phyloP scores from a whole-genome alignment of 2,797 vertebrate species.

The Thamnophis elegans region DNA sequence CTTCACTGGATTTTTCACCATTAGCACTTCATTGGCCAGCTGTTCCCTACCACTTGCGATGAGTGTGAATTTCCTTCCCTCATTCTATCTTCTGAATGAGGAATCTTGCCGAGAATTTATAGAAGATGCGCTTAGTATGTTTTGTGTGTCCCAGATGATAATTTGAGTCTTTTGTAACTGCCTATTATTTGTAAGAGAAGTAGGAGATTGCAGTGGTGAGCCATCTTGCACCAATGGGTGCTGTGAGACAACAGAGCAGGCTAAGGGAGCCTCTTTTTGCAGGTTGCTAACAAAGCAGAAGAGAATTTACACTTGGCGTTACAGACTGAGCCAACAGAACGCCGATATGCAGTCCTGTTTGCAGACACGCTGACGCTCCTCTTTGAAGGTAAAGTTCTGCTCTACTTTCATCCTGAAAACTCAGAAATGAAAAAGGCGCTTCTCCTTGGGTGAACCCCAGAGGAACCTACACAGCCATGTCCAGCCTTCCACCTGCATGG shows the following conservation, averaged over 20 bases:
- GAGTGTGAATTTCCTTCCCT: not conserved
- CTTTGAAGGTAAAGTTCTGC: conserved; percentile 82
- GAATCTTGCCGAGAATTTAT: not conserved
- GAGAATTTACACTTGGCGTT: conserved; percentile 90
- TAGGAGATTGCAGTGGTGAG: not conserved
- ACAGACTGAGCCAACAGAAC: conserved; percentile 86
- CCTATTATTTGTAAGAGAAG: not conserved
- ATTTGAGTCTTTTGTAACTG: not conserved
- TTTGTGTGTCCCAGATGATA: not conserved
- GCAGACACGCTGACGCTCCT: conserved; percentile 93
- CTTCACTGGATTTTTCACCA: not conserved
- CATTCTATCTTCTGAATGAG: not conserved
- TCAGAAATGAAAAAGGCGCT: not conserved
- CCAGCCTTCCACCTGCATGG: not conserved
- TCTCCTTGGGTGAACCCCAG: not conserved
- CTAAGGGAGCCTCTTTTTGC: conserved; percentile 29
- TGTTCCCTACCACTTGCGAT: not conserved
- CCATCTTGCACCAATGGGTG: not conserved
- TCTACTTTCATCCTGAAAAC: not conserved
- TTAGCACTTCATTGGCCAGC: not conserved
- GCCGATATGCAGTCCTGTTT: conserved; percentile 88
- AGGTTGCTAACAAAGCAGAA: conserved; percentile 93
- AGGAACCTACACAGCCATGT: not conserved
- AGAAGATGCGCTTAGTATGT: not conserved
- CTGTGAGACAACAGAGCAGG: not conserved